Evolutionary conservation across 2,888 invertebrate species (phyloP), one percentile per base, ranked within the genome.

Genomic region (Lepetodrilus schrolli): DNA sequence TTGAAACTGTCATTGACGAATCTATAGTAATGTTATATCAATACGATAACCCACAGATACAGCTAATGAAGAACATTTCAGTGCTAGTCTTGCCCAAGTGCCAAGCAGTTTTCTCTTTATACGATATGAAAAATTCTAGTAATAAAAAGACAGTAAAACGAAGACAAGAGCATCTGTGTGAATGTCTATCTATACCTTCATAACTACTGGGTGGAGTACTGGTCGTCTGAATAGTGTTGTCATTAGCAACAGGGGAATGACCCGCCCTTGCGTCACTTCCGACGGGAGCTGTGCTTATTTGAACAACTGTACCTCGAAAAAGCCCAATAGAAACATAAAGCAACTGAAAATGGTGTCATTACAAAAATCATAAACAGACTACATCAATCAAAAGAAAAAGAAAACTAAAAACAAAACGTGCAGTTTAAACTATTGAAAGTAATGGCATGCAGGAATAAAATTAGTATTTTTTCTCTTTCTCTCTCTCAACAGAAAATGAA

Each of bases 131-230:
- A n/a, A n/a, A n/a, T n/a, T n/a, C n/a, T n/a, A n/a, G n/a, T n/a
- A n/a, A n/a, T n/a, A n/a, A n/a, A n/a, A n/a, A n/a, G n/a, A n/a
- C n/a, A n/a, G n/a, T n/a, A n/a, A n/a, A n/a, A n/a, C n/a, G n/a
- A n/a, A n/a, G n/a, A n/a, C n/a, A n/a, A n/a, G n/a, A n/a, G n/a
- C n/a, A n/a, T n/a, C n/a, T n/a, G n/a, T n/a, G n/a, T n/a, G n/a
- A n/a, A n/a, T n/a, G n/a, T n/a, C n/a, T n/a, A 34, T n/a, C 17
- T 58, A 58, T 68, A 68, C 68, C 68, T 68, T 68, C 68, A 34
- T 23, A 68, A 26, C 47, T 68, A 43, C 68, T 47, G 26, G 68
- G 68, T n/a, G 68, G 68, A n/a, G 68, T 68, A 21, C 47, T 68
- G 21, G 68, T 23, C 47, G 30, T 37, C 43, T 66, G 66, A 37